These are phyloP conservation scores for Agapornis canus DNA, from an alignment of 2,797 vertebrate genomes.

Conservation along the genomic window DNA sequence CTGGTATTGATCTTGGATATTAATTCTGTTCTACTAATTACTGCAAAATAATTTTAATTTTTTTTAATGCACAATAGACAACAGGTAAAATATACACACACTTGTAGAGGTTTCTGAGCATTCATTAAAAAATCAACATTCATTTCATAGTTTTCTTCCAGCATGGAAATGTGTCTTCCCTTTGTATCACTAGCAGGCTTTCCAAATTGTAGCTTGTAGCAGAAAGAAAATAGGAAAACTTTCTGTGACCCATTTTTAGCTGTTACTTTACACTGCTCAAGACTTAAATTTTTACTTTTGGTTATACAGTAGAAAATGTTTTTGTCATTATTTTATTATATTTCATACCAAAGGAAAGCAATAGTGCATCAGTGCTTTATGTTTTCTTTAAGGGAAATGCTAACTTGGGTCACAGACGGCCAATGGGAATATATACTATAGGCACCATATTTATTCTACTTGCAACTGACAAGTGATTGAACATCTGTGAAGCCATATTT, in stretches of 20 bases:
- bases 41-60: background rate
- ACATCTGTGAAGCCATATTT: conserved; percentile 29
- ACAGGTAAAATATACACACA: background rate
- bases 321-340: conserved; percentile 49
- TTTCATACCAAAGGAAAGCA: conserved; percentile 22
- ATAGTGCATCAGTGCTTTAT: background rate
- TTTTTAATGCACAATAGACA: background rate
- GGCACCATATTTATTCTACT: conserved; percentile 36
- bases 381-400: conserved; percentile 19
- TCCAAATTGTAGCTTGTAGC: background rate
- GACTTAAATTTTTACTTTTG: background rate
- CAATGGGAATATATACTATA: conserved; percentile 10
- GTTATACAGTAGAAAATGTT: conserved; percentile 31
- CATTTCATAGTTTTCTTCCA: background rate
- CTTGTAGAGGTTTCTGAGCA: background rate
- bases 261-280: background rate
- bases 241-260: background rate
- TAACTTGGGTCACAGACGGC: background rate
- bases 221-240: background rate
- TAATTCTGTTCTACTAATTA: background rate
- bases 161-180: background rate
- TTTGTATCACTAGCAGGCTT: background rate
- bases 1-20: background rate
- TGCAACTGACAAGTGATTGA: conserved; percentile 11
- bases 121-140: background rate